Evolutionary conservation across 2,797 vertebrate species (phyloP), one percentile per base, ranked within the genome.

Genomic region (Clarias pachynema): DNA sequence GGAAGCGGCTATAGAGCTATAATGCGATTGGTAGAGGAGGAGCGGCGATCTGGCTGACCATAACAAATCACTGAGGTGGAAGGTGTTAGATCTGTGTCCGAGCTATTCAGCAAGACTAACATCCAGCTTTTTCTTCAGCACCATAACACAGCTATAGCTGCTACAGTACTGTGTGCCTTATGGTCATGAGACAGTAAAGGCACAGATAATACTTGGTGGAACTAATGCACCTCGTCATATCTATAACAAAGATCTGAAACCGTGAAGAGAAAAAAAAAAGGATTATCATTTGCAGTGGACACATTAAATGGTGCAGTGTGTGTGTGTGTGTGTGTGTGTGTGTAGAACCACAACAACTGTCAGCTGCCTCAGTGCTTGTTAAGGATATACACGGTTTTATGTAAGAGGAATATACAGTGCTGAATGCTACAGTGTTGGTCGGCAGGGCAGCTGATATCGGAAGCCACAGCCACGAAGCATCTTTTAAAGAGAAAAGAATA

Each of bases 151-250:
- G 82, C 40, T 70, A 65, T 81, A 82, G 89, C 90, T 89, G 91
- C 81, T 87, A 90, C 75, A 86, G 88, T 87, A 90, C 77, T 85
- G 88, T 56, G 6, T 77, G 72, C 78, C 87, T 84, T 34, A 40
- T 44, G 72, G 81, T 59, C 74, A 59, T 62, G 37, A 75, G 56
- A 84, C 66, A 37, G 44, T 78, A 79, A 73, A 79, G 73, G 84
- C 10, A 84, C 70, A 87, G 79, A 88, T 87, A 89, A 84, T 62
- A 63, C 24, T 68, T 70, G 75, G 79, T 81, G 88, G 79, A 86
- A 86, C 84, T 86, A 89, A 89, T 84, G 66, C 37, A 79, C 82
- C 78, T 74, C 73, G 73, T 81, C 44, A 66, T 88, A 87, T 89
- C 65, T 82, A 56, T 75, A 70, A 85, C 82, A 53, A 53, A 83